phyloP scores from a whole-genome alignment of 2,113 vertebrate genomes.

The Sterrhoptilus dennistouni region DNA sequence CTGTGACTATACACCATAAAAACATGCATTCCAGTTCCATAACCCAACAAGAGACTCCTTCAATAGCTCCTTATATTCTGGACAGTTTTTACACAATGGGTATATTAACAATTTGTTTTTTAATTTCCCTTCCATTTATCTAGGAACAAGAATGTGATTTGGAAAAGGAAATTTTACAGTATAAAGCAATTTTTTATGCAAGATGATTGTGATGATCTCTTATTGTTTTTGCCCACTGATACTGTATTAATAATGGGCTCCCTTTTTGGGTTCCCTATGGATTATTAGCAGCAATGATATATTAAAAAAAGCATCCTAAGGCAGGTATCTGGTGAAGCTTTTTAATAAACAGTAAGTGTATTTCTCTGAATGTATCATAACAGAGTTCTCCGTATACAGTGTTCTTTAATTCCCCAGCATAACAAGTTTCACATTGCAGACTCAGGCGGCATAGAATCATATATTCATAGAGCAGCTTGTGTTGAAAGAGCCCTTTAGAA shows the following conservation, averaged over 20 bases:
- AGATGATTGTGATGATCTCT: background rate
- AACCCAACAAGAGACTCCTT: background rate
- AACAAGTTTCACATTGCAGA: slow-evolving; percentile 24
- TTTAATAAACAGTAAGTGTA: background rate
- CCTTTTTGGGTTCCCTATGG: background rate
- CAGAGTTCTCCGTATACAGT: background rate
- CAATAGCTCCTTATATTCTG: background rate
- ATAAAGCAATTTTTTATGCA: background rate
- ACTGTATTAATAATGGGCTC: background rate
- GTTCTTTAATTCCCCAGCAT: slow-evolving; percentile 25
- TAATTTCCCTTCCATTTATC: background rate
- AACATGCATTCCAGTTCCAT: background rate
- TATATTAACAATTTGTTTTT: background rate
- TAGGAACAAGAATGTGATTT: background rate
- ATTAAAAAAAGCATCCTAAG: background rate
- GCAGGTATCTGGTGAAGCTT: background rate
- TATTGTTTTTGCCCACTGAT: background rate
- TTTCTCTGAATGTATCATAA: background rate
- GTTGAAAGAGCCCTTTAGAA: background rate
- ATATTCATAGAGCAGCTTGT: background rate
- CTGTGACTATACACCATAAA: background rate
- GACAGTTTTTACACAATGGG: background rate
- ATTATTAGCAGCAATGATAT: background rate
- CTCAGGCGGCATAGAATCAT: background rate
- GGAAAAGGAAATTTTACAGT: background rate